Base-by-base conservation (phyloP, 2,888 invertebrate species). In the Thera obeliscata region DNA sequence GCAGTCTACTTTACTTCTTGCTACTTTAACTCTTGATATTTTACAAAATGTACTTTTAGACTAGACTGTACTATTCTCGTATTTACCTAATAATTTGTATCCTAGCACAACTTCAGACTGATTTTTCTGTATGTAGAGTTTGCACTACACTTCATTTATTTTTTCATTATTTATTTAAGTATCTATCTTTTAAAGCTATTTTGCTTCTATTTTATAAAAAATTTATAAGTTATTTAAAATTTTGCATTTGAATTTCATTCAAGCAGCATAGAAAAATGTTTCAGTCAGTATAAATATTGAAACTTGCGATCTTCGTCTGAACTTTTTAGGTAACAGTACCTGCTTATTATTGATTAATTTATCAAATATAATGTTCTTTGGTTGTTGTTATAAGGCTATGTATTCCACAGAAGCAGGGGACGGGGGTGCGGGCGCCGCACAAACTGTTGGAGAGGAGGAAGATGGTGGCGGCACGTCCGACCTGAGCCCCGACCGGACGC, bases 401-500 rank as follows among this genome's bases (percentile, higher is more conserved):
- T 65, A 61, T 83, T 81, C 78, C 62, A 60, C 87, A 91, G 91
- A 88, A 91, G 87, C 92, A 91, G 93, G 81, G 90, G 90, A 80
- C 86, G 91, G 85, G 89, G 90, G 87, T 91, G 92, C 86, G 89
- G 87, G 81, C 90, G 90, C 81, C 88, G 89, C 80, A 83, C 80
- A 75, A 84, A 81, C 57, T 85, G 87, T 64, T 88, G 90, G 87
- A 81, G 87, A 73, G 88, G 88, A 72, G 80, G 84, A 56, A 80
- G 83, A 67, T 91, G 91, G 89, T 89, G 92, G 87, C 88, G 93
- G 73, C 90, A 87, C 81, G 85, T 86, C 76, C 83, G 91, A 90
- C 74, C 90, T 91, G 93, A 92, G 89, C 86, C 93, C 90, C 77
- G 93, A 94, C 80, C 81, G 90, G 90, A 94, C 94, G 54, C 94